A percentile compares a stretch with the other conserved stretches of the same genome.
These are phyloP conservation scores for Siniperca knerii DNA, from an alignment of 2,113 vertebrate genomes.

Conservation along the genomic window DNA sequence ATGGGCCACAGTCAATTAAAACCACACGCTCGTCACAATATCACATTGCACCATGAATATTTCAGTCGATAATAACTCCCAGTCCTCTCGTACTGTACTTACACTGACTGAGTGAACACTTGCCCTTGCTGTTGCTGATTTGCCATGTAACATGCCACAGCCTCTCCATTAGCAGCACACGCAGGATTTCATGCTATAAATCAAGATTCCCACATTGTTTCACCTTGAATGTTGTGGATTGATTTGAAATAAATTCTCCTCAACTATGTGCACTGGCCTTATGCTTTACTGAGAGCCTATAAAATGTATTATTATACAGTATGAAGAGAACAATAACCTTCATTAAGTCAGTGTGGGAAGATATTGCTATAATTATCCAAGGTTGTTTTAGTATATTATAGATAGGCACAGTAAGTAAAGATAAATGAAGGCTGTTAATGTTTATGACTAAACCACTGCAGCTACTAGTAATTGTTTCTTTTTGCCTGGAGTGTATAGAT, in stretches of 20 bases:
- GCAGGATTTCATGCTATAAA: constrained; percentile 37
- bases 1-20: constrained; percentile 55
- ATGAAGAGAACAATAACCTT: constrained; percentile 42
- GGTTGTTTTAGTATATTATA: constrained; percentile 19
- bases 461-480: constrained; percentile 7
- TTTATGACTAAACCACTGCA: constrained; percentile 4
- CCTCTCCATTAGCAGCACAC: constrained; percentile 46
- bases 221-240: constrained; percentile 66
- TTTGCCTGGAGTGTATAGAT: neutral
- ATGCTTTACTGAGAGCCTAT: constrained; percentile 19
- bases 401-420: neutral
- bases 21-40: constrained; percentile 28
- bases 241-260: constrained; percentile 54
- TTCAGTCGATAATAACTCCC: constrained; percentile 50
- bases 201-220: constrained; percentile 66
- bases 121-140: constrained; percentile 43
- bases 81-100: constrained; percentile 23
- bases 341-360: constrained; percentile 43
- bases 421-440: neutral
- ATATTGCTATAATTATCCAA: constrained; percentile 50
- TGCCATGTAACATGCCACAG: constrained; percentile 37
- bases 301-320: constrained; percentile 41
- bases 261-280: constrained; percentile 17
- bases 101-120: constrained; percentile 20
- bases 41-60: constrained; percentile 54